Evolutionary conservation across 2,113 vertebrate genomes (phyloP).

Genomic region (Aegypius monachus): DNA sequence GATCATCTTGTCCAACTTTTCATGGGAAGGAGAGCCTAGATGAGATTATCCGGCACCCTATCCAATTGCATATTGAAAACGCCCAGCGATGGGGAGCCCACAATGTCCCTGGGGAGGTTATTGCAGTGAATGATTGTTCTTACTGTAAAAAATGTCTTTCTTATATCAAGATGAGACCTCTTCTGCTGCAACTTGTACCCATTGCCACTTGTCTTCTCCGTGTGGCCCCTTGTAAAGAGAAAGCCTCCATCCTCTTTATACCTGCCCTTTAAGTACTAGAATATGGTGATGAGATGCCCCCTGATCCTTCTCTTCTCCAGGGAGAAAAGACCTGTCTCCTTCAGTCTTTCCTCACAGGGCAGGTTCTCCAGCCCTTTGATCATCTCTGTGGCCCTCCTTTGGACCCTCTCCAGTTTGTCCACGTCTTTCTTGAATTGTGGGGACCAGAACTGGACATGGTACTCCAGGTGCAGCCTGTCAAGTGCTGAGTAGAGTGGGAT

Average conservation of each 20-base stretch:
- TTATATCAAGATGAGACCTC: not conserved
- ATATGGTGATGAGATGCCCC: not conserved
- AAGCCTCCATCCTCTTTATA: not conserved
- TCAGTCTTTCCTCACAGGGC: not conserved
- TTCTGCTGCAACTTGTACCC: not conserved
- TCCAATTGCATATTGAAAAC: not conserved
- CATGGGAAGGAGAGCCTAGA: not conserved
- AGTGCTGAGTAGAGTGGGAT: not conserved
- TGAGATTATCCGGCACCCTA: not conserved
- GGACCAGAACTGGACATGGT: not conserved
- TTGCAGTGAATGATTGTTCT: not conserved
- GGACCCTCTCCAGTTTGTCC: not conserved
- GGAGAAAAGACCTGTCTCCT: not conserved
- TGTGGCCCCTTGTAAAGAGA: not conserved
- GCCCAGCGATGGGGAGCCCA: fast-evolving
- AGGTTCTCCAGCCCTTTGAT: not conserved
- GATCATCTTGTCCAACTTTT: not conserved
- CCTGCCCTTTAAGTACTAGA: not conserved
- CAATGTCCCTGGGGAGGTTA: not conserved
- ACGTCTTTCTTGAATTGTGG: not conserved
- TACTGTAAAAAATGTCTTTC: not conserved
- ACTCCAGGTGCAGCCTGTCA: not conserved
- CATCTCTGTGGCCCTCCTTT: not conserved
- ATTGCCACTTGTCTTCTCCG: not conserved
- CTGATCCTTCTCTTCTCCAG: not conserved